A percentile compares a stretch with the other conserved stretches of the same genome.
Conservation (phyloP, 2,888 invertebrate species). For the Catocala sponsa region DNA sequence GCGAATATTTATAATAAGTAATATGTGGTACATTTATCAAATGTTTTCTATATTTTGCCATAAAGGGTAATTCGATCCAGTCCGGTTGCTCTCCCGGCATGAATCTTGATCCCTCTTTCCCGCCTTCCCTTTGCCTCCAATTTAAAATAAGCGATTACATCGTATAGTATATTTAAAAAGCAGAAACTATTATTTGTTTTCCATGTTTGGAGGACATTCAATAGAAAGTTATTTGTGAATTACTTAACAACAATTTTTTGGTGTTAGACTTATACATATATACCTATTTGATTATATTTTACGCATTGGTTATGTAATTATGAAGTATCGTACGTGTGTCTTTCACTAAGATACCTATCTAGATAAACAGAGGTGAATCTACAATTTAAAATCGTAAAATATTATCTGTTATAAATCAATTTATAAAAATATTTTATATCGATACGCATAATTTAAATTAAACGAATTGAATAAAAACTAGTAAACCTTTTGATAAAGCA, state of each 20-base stretch:
- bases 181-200: conserved; percentile 29
- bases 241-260: too few relatives aligned
- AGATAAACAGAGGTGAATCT: too few relatives aligned
- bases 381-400: too few relatives aligned
- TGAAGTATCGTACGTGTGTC: too few relatives aligned
- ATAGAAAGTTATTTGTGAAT: conserved; percentile 15
- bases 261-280: too few relatives aligned
- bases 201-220: background rate
- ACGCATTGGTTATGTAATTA: too few relatives aligned
- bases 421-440: too few relatives aligned
- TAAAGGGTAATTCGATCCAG: conserved; percentile 63
- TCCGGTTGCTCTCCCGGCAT: conserved; percentile 68
- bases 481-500: background rate
- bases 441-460: too few relatives aligned
- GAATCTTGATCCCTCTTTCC: conserved; percentile 77
- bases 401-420: too few relatives aligned
- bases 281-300: too few relatives aligned
- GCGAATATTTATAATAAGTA: background rate
- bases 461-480: background rate
- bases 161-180: conserved; percentile 56
- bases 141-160: conserved; percentile 73
- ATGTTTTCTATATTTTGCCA: conserved; percentile 24
- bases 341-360: too few relatives aligned
- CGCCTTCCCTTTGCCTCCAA: conserved; percentile 65
- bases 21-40: background rate